phyloP scores from a whole-genome alignment of 2,113 vertebrate species.

The Illadopsis cleaveri region DNA sequence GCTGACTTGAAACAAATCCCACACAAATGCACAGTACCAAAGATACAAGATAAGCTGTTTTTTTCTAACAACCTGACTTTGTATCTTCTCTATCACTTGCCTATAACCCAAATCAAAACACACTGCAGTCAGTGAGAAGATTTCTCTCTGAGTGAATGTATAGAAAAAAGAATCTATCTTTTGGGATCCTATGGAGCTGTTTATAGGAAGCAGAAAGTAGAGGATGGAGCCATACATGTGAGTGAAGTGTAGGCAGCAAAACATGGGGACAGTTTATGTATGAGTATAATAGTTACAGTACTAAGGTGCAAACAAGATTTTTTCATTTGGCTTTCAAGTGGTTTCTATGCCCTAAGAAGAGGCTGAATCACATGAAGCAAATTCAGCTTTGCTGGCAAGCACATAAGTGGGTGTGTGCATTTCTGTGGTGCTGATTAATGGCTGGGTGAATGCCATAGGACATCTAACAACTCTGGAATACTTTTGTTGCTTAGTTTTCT shows the following conservation, averaged over 20 bases:
- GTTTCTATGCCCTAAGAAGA: neutral
- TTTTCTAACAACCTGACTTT: neutral
- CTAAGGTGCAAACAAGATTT: neutral
- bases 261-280: neutral
- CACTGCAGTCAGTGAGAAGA: neutral
- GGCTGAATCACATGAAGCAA: neutral
- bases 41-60: neutral
- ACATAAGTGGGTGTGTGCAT: rapidly evolving
- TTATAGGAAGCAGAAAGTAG: neutral
- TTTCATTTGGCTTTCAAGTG: neutral
- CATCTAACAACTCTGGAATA: neutral
- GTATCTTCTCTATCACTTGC: neutral
- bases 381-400: neutral
- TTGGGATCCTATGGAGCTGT: neutral
- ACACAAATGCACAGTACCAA: neutral
- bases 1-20: neutral
- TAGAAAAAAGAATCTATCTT: neutral
- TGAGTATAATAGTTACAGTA: neutral
- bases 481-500: neutral
- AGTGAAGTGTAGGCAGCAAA: neutral
- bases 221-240: neutral
- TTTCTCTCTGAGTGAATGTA: neutral
- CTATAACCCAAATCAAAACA: neutral
- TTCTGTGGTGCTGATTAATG: neutral
- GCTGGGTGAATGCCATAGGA: neutral